Conservation (phyloP, 37 sponge, comb jelly and placozoan genomes). For the Chondrosia reniformis region DNA sequence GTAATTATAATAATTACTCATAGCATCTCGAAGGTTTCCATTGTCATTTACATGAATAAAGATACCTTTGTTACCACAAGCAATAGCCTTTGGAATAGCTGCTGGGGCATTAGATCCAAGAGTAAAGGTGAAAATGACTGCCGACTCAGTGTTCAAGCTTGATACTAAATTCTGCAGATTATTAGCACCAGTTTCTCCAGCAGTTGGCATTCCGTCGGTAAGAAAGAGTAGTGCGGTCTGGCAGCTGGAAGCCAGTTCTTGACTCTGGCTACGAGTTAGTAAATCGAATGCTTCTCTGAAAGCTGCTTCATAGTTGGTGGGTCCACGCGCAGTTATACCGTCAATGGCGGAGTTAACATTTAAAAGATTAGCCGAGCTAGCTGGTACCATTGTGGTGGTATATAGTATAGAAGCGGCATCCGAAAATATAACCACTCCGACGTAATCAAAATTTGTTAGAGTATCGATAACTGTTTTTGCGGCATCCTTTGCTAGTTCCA, state of each 20-base stretch:
- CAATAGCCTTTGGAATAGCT: not conserved
- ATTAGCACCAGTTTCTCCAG: not conserved
- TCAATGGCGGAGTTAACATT: not conserved
- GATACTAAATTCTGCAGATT: not conserved
- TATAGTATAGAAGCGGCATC: not conserved
- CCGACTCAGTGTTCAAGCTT: not conserved
- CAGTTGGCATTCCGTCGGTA: not conserved
- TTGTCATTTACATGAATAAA: not conserved
- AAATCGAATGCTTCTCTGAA: not conserved
- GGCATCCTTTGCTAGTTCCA: not conserved
- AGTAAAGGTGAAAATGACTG: not conserved
- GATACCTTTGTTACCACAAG: not conserved
- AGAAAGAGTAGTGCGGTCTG: not conserved
- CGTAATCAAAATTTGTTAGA: not conserved
- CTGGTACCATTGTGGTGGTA: too few relatives aligned
- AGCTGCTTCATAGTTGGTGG: not conserved
- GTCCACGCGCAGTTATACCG: not conserved
- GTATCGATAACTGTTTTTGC: not conserved
- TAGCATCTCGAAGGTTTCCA: not conserved
- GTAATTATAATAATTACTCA: constrained; percentile 27
- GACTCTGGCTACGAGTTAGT: not conserved
- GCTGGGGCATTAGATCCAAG: not conserved
- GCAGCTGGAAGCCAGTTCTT: not conserved
- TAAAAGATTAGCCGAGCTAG: too few relatives aligned
- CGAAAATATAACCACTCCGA: not conserved